phyloP scores from a whole-genome alignment of 2,113 vertebrate genomes.

The Microtus richardsoni region DNA sequence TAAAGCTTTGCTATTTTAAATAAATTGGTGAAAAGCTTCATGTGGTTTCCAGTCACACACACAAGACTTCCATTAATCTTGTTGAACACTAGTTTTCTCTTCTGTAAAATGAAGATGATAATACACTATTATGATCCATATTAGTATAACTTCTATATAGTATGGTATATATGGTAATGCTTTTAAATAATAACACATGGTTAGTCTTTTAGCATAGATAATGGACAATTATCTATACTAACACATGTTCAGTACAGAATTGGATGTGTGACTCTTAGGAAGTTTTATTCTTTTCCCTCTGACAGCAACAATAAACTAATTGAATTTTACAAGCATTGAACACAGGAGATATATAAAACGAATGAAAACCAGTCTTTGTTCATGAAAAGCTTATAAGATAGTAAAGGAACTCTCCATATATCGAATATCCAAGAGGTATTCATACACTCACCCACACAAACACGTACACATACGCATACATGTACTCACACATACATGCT shows the following conservation, averaged over 20 bases:
- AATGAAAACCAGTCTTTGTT: conserved; percentile 53
- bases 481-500: neutral
- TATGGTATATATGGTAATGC: neutral
- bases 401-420: neutral
- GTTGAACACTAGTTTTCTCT: conserved; percentile 13
- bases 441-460: neutral
- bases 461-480: neutral
- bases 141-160: neutral
- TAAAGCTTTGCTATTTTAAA: conserved; percentile 47
- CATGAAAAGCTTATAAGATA: conserved; percentile 26
- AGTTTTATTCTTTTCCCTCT: conserved; percentile 6
- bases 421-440: neutral
- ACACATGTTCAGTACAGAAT: neutral
- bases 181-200: conserved; percentile 2
- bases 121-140: neutral
- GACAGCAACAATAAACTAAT: conserved; percentile 49
- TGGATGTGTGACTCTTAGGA: neutral
- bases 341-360: conserved; percentile 48
- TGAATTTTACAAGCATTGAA: conserved; percentile 52
- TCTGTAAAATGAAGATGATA: conserved; percentile 14
- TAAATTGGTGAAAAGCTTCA: neutral
- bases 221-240: conserved; percentile 29
- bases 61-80: conserved; percentile 34
- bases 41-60: neutral
- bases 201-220: conserved; percentile 13